Percentiles rank a stretch among this genome's conserved stretches.
phyloP scores from a whole-genome alignment of 2,797 vertebrate species.

The Pangasius larnaudii region DNA sequence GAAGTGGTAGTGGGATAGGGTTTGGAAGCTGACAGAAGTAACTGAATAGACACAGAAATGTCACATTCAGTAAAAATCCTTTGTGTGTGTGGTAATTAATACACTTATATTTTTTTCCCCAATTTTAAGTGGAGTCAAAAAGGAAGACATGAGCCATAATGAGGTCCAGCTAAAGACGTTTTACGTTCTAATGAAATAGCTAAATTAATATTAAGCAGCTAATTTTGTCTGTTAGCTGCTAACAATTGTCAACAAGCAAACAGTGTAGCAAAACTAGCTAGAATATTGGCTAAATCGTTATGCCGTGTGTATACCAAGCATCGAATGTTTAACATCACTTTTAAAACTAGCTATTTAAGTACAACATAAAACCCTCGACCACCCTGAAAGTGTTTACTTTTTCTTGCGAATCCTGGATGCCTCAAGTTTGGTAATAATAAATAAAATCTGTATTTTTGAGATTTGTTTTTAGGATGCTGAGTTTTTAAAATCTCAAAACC shows the following conservation, averaged over 20 bases:
- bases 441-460: neutral
- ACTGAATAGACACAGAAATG: neutral
- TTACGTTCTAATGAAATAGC: neutral
- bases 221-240: neutral
- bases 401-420: neutral
- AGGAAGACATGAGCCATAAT: neutral
- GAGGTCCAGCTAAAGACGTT: neutral
- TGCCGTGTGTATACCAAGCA: neutral
- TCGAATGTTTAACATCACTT: neutral
- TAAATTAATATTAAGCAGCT: neutral
- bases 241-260: neutral
- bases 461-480: neutral
- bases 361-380: neutral
- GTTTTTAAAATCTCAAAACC: neutral
- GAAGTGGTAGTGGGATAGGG: neutral
- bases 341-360: neutral
- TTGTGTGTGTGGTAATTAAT: neutral
- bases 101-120: neutral
- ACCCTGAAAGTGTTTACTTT: neutral
- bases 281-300: neutral
- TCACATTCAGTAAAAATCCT: neutral
- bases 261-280: neutral
- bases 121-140: neutral
- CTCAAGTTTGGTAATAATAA: neutral
- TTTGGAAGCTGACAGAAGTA: neutral